Evolutionary conservation across 2,888 invertebrate species (phyloP).

Genomic region (Tuberolachnus salignus): DNA sequence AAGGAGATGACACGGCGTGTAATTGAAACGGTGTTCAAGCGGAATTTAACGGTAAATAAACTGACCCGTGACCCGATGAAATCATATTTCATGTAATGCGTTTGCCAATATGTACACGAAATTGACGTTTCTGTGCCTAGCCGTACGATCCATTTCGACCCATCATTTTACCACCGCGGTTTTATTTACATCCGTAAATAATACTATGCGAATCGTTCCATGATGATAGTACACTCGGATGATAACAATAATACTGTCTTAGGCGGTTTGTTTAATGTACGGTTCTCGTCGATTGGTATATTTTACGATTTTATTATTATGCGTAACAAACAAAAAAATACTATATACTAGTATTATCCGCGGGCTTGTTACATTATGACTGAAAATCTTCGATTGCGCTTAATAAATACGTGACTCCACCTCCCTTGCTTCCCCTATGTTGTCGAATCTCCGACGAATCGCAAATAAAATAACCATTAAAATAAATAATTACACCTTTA

Average conservation of each 20-base stretch:
- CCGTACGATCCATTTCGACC: not conserved
- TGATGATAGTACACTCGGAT: too few species aligned
- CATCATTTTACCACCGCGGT: not conserved
- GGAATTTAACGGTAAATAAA: not conserved
- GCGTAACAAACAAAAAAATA: too few species aligned
- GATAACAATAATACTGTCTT: too few species aligned
- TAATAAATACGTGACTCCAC: too few species aligned
- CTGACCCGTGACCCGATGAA: not conserved
- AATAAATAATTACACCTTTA: too few species aligned
- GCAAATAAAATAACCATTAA: too few species aligned
- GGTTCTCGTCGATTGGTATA: not conserved
- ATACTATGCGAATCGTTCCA: not conserved
- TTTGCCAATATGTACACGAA: not conserved
- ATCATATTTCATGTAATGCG: not conserved
- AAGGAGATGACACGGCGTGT: not conserved
- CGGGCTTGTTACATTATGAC: too few species aligned
- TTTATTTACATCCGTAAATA: not conserved
- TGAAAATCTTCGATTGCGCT: too few species aligned
- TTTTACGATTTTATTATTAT: not conserved
- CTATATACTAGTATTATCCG: too few species aligned
- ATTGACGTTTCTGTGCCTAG: not conserved
- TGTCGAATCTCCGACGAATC: too few species aligned
- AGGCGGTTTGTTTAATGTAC: not conserved
- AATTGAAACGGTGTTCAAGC: not conserved
- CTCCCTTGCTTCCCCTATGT: too few species aligned